These are phyloP conservation scores for Oscheius sp. DNA, from an alignment of 1,140 invertebrate genomes.

Conservation along the genomic window DNA sequence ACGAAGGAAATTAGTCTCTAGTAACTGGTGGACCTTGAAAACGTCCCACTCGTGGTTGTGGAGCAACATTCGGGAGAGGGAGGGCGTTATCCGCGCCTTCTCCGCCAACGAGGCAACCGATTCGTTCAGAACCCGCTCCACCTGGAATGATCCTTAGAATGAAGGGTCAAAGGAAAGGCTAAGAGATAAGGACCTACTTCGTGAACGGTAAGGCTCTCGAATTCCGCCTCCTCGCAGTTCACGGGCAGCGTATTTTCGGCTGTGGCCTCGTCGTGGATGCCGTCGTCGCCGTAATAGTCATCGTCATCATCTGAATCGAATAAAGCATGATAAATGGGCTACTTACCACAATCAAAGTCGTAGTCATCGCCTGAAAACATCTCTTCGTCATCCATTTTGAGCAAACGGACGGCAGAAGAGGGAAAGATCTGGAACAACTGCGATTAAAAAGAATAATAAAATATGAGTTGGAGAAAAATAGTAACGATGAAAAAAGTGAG, in stretches of 20 bases:
- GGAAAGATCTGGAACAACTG: no score
- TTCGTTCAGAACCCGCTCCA: slow-evolving; percentile 31
- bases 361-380: slow-evolving; percentile 16
- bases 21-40: slow-evolving; percentile 1
- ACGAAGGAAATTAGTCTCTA: not conserved
- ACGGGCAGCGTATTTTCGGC: slow-evolving; percentile 1
- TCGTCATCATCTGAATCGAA: not conserved
- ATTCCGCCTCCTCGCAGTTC: slow-evolving; percentile 27
- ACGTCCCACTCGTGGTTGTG: slow-evolving; percentile 28
- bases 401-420: no score
- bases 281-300: slow-evolving; percentile 31
- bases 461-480: no score
- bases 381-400: slow-evolving; percentile 35
- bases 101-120: slow-evolving; percentile 2
- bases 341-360: slow-evolving; percentile 11
- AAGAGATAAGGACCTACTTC: slow-evolving; percentile 4
- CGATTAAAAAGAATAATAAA: no score
- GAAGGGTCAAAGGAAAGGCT: not conserved
- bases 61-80: slow-evolving; percentile 20
- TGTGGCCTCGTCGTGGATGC: slow-evolving; percentile 9
- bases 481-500: no score
- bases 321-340: not conserved
- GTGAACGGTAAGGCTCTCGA: slow-evolving; percentile 19
- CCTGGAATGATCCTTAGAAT: slow-evolving; percentile 13
- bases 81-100: slow-evolving; percentile 1